Conservation (phyloP, 2,888 invertebrate genomes). For the Linnaemya vulpina region DNA sequence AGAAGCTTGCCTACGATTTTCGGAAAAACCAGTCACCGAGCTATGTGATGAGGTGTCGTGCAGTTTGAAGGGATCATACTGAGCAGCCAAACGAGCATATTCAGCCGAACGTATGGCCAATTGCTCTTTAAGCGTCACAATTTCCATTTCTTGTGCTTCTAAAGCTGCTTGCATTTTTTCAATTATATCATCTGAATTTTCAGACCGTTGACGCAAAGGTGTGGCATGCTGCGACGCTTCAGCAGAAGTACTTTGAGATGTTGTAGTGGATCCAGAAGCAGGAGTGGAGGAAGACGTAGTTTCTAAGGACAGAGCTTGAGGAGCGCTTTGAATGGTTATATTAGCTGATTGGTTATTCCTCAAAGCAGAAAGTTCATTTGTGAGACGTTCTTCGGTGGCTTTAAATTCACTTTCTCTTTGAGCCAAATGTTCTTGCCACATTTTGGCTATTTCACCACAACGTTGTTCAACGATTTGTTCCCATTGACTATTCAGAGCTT, state of each 20-base stretch:
- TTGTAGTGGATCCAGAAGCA: slow-evolving; percentile 69
- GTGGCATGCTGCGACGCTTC: slow-evolving; percentile 73
- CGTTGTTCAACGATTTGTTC: slow-evolving; percentile 86
- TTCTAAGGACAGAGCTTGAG: slow-evolving; percentile 66
- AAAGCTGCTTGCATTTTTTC: slow-evolving; percentile 84
- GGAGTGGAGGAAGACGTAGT: slow-evolving; percentile 73
- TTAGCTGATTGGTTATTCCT: slow-evolving; percentile 81
- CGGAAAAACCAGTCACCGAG: slow-evolving; percentile 64
- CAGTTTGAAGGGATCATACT: slow-evolving; percentile 82
- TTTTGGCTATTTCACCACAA: slow-evolving; percentile 87
- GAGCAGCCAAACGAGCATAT: slow-evolving; percentile 84
- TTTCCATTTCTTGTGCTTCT: slow-evolving; percentile 88
- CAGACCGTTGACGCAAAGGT: slow-evolving; percentile 72
- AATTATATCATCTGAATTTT: slow-evolving; percentile 78
- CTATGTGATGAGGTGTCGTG: slow-evolving; percentile 77
- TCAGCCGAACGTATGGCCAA: slow-evolving; percentile 86
- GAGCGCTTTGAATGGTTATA: slow-evolving; percentile 45
- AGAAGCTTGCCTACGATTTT: slow-evolving; percentile 31
- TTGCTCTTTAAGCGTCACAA: slow-evolving; percentile 88
- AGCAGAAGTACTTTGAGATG: slow-evolving; percentile 71
- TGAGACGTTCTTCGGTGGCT: slow-evolving; percentile 84
- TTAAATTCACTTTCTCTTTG: slow-evolving; percentile 86
- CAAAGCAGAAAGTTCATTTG: slow-evolving; percentile 83
- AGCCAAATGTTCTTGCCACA: slow-evolving; percentile 88
- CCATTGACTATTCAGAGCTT: slow-evolving; percentile 81